A percentile compares a stretch with the other conserved stretches of the same genome.
Conservation (phyloP, 2,888 invertebrate genomes). For the Nesidiocoris tenuis region DNA sequence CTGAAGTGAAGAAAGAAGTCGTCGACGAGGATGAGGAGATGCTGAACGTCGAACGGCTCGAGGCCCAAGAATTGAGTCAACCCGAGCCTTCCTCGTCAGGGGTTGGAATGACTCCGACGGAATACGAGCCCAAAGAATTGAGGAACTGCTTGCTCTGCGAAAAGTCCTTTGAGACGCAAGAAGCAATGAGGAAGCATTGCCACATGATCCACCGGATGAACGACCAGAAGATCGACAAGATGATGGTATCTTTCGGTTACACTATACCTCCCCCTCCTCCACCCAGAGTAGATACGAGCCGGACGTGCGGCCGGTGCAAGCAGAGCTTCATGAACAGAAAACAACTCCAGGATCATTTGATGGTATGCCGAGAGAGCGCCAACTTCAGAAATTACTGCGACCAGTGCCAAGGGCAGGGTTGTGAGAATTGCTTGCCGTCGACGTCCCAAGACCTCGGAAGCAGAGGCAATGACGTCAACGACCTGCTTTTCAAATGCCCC, state of each 20-base stretch:
- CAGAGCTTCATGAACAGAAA: conserved; percentile 8
- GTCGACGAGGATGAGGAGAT: conserved; percentile 18
- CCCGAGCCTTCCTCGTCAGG: not conserved
- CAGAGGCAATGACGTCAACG: not conserved
- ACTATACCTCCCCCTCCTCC: not conserved
- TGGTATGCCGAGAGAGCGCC: not conserved
- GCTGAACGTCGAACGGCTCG: not conserved
- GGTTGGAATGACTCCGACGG: not conserved
- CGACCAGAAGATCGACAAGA: conserved; percentile 16
- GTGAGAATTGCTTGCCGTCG: conserved; percentile 10
- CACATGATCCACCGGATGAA: conserved; percentile 19
- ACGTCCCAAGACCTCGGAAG: not conserved
- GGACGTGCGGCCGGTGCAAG: conserved; percentile 4
- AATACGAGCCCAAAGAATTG: conserved; percentile 1
- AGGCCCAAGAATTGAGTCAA: not conserved
- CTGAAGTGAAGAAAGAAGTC: conserved; percentile 26
- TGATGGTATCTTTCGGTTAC: not conserved
- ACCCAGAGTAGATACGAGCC: not conserved
- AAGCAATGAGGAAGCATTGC: conserved; percentile 21
- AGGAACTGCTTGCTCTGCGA: conserved; percentile 23
- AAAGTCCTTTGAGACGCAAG: conserved; percentile 6
- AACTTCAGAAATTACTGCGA: not conserved
- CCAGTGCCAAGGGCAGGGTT: conserved; percentile 7
- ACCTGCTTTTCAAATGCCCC: conserved; percentile 44
- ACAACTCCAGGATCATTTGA: conserved; percentile 13